Evolutionary conservation across 2,797 vertebrate species (phyloP), one percentile per base, ranked within the genome.

Genomic region (Poliocrania exsul): DNA sequence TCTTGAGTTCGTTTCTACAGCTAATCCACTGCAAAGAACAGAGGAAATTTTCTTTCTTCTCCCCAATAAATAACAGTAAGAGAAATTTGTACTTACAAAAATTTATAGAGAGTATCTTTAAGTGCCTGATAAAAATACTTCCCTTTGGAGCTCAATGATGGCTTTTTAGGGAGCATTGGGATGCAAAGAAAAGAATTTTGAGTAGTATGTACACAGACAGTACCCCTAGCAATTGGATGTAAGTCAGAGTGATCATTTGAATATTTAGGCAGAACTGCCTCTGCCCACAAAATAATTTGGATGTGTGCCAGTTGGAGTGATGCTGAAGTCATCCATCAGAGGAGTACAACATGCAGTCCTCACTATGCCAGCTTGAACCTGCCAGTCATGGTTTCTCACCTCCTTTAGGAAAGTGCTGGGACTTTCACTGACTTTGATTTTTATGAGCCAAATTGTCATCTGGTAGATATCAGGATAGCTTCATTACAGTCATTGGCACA

Each of bases 371-470:
- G 74, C 81, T 92, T 91, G 74, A 95, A 95, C 74, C 86, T 93
- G 88, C 66, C 78, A 91, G 61, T 93, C 90, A 54, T 74, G 60
- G 56, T 82, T 95, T 91, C 75, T 94, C 84, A 86, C 28, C 65
- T 86, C 25, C 75, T 81, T 77, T n/a, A 67, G 38, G 23, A 78
- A 91, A 85, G 12, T 64, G 66, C 46, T 91, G 79, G 44, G 69
- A 65, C 58, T 85, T 85, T 69, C 71, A 92, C 26, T 8, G 35
- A 65, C 64, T 91, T 89, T 29, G 60, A 40, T 74, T 82, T 91
- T 88, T 78, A 57, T 57, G 49, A 93, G 83, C 49, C 88, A 93
- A n/a, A 83, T 80, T 78, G 75, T 95, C 86, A 80, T 87, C 92
- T 94, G 86, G 57, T 85, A 87, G 61, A 85, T 74, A 93, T 92